Conservation (phyloP, 2,797 vertebrate species). For the Phrynocephalus forsythii region DNA sequence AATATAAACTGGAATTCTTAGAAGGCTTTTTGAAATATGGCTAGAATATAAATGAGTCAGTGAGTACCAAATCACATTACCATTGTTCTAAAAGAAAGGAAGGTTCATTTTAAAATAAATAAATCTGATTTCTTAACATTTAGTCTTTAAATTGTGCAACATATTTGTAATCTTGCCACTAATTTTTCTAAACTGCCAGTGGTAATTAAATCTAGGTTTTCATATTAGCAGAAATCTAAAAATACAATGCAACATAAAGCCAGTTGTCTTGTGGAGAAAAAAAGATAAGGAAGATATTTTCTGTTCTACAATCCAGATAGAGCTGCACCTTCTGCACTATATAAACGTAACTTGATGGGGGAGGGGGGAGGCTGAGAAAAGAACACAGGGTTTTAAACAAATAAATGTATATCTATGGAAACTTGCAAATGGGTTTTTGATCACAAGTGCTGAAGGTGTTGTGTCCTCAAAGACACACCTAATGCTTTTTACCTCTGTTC, state of each 20-base stretch:
- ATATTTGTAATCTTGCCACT: slow-evolving; percentile 16
- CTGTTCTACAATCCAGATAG: neutral
- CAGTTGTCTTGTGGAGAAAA: neutral
- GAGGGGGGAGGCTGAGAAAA: neutral
- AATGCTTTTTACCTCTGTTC: neutral
- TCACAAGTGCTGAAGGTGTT: neutral
- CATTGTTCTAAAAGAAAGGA: neutral
- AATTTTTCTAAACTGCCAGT: slow-evolving; percentile 6
- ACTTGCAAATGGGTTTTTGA: slow-evolving; percentile 5
- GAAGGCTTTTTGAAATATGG: neutral
- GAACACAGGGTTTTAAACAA: neutral
- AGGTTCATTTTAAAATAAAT: neutral
- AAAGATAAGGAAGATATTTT: neutral
- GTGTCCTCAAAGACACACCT: slow-evolving; percentile 3
- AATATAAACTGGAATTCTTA: neutral
- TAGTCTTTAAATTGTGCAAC: neutral
- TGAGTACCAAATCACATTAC: neutral
- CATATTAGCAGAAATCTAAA: slow-evolving; percentile 10
- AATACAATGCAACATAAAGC: neutral
- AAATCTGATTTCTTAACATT: neutral
- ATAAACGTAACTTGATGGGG: neutral
- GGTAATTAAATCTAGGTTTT: slow-evolving; percentile 16
- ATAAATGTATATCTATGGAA: neutral
- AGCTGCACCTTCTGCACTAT: neutral
- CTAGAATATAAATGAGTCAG: neutral